Percentiles rank a stretch among this genome's conserved stretches.
Conservation (phyloP, 2,888 invertebrate species). For the Sericinus montela region DNA sequence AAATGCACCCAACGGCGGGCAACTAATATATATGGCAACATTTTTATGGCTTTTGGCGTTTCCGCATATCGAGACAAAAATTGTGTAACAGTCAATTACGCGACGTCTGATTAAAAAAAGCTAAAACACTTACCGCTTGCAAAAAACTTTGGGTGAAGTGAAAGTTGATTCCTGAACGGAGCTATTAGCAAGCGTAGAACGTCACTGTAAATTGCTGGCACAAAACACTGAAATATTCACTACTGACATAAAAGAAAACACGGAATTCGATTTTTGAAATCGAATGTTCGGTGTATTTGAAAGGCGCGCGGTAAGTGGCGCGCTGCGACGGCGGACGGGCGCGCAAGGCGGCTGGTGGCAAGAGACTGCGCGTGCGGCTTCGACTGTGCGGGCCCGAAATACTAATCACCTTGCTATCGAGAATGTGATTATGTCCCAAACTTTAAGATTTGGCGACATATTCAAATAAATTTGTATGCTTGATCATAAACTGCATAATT, state of each 20-base stretch:
- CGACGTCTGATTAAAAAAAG: constrained; percentile 55
- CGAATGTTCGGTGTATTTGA: constrained; percentile 34
- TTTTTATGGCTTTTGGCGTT: constrained; percentile 31
- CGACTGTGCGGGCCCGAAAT: constrained; percentile 65
- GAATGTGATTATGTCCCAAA: constrained; percentile 45
- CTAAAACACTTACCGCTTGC: constrained; percentile 67
- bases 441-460: constrained; percentile 40
- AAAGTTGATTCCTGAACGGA: constrained; percentile 45
- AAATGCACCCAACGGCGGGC: too few relatives aligned
- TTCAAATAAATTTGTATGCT: neutral
- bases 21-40: too few relatives aligned
- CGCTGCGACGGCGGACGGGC: constrained; percentile 54
- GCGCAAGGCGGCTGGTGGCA: constrained; percentile 63
- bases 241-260: constrained; percentile 38
- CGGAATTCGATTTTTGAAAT: constrained; percentile 43
- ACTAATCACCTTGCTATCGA: constrained; percentile 75
- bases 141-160: constrained; percentile 58
- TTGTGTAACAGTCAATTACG: constrained; percentile 43
- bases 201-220: constrained; percentile 44
- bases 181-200: constrained; percentile 38
- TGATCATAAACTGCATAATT: too few relatives aligned
- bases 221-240: constrained; percentile 62
- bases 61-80: constrained; percentile 36
- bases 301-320: constrained; percentile 50
- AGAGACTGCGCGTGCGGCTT: constrained; percentile 69